A percentile compares a stretch with the other conserved stretches of the same genome.
Evolutionary conservation across 2,888 invertebrate species (phyloP).

Genomic region (Cylloceria caligata): DNA sequence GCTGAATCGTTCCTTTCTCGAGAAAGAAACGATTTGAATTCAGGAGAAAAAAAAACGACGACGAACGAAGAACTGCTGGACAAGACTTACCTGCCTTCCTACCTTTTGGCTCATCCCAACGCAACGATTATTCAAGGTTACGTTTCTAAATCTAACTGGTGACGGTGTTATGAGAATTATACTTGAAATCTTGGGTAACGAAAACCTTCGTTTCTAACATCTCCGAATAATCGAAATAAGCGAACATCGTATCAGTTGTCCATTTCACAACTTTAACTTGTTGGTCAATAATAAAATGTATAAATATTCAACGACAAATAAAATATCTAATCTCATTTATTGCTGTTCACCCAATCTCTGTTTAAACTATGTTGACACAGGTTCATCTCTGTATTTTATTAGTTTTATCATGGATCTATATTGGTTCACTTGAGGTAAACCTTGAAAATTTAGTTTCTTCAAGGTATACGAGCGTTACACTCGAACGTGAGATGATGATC

Average conservation of each 20-base stretch:
- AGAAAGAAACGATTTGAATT: constrained; percentile 10
- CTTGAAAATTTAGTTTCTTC: background rate
- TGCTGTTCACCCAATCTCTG: background rate
- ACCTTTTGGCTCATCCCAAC: constrained; percentile 12
- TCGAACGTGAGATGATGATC: background rate
- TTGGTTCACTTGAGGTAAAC: background rate
- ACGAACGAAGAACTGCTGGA: background rate
- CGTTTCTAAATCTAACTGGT: constrained; percentile 7
- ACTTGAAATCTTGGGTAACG: constrained; percentile 3
- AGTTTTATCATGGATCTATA: background rate
- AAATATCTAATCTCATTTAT: constrained; percentile 4
- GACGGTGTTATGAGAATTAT: background rate
- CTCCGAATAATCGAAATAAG: background rate
- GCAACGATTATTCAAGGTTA: constrained; percentile 22
- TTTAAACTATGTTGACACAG: background rate
- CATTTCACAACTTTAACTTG: background rate
- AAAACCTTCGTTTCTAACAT: background rate
- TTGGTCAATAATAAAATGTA: background rate
- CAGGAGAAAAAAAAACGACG: constrained; percentile 1
- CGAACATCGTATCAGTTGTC: background rate
- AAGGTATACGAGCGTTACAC: background rate
- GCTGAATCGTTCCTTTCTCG: background rate
- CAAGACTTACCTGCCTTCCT: background rate
- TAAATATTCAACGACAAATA: constrained; percentile 6
- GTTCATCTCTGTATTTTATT: background rate